Percentiles rank a stretch among this genome's conserved stretches.
Evolutionary conservation across 2,113 vertebrate genomes (phyloP).

Genomic region (Oplegnathus fasciatus): DNA sequence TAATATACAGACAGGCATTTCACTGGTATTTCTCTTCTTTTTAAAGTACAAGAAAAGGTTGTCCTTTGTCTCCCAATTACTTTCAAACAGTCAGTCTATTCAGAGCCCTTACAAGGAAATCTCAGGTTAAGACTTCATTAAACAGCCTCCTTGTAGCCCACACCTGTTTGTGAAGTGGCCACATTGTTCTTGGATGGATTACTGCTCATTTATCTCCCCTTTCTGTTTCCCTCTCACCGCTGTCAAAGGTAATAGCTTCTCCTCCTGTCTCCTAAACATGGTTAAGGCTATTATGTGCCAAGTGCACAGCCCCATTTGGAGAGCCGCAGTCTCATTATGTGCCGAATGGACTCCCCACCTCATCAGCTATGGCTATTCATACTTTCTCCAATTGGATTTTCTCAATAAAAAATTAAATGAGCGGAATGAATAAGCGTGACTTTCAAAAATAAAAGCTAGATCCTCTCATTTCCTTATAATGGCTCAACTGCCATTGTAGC

Average conservation of each 20-base stretch:
- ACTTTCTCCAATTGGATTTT: slow-evolving; percentile 50
- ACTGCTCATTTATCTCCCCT: slow-evolving; percentile 50
- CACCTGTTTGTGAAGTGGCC: slow-evolving; percentile 53
- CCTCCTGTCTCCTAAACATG: slow-evolving; percentile 51
- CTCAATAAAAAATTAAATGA: slow-evolving; percentile 53
- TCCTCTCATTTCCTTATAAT: slow-evolving; percentile 4
- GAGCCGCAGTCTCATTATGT: slow-evolving; percentile 59
- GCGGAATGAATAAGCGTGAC: slow-evolving; percentile 26
- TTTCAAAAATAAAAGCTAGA: slow-evolving; percentile 31
- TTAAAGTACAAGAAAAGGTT: neutral
- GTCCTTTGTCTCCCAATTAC: slow-evolving; percentile 16
- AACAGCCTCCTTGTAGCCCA: slow-evolving; percentile 32
- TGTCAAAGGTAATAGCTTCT: slow-evolving; percentile 59
- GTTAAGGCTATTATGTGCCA: slow-evolving; percentile 65
- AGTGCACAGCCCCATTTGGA: slow-evolving; percentile 57
- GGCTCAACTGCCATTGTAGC: neutral
- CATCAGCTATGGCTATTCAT: slow-evolving; percentile 48
- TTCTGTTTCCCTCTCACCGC: slow-evolving; percentile 29
- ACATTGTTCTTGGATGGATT: slow-evolving; percentile 59
- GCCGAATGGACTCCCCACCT: slow-evolving; percentile 43
- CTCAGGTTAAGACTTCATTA: slow-evolving; percentile 59
- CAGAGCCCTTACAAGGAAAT: slow-evolving; percentile 25
- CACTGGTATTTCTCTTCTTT: neutral
- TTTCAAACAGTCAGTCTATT: slow-evolving; percentile 25
- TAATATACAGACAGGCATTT: too few relatives aligned